Evolutionary conservation across 2,113 vertebrate species (phyloP).

Genomic region (Ptyas mucosa): DNA sequence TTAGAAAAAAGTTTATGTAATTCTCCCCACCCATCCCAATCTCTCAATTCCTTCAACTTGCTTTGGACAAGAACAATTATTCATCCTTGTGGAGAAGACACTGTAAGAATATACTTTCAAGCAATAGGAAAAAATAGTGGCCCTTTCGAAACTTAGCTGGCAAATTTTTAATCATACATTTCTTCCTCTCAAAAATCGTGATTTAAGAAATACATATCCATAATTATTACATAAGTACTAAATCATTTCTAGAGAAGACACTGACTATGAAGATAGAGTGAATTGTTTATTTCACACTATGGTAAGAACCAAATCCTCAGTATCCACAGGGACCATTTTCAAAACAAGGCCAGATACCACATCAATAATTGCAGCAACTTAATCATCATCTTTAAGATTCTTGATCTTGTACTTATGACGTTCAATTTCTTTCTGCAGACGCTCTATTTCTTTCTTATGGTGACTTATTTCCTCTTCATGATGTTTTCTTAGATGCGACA

Average conservation of each 20-base stretch:
- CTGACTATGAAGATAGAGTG: not conserved
- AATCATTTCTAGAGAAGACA: not conserved
- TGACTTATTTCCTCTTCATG: conserved; percentile 87
- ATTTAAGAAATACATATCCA: not conserved
- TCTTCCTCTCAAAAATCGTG: not conserved
- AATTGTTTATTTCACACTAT: conserved; percentile 55
- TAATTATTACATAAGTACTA: not conserved
- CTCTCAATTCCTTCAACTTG: not conserved
- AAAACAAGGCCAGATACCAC: not conserved
- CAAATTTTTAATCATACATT: not conserved
- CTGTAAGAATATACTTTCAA: not conserved
- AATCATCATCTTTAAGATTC: conserved; percentile 73
- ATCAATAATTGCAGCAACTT: conserved; percentile 23
- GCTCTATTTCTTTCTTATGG: conserved; percentile 86
- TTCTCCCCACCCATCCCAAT: accelerated
- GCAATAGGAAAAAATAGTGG: not conserved
- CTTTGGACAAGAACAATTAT: not conserved
- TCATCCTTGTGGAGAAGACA: not conserved
- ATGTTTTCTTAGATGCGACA: conserved; percentile 77
- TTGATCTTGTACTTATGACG: conserved; percentile 86
- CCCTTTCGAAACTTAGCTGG: not conserved
- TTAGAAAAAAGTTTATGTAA: not conserved
- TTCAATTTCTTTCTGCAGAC: conserved; percentile 86
- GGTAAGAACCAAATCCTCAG: not conserved
- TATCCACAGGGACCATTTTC: conserved; percentile 18